A percentile compares a stretch with the other conserved stretches of the same genome.
Evolutionary conservation across 2,797 vertebrate genomes (phyloP).

Genomic region (Thalassophryne amazonica): DNA sequence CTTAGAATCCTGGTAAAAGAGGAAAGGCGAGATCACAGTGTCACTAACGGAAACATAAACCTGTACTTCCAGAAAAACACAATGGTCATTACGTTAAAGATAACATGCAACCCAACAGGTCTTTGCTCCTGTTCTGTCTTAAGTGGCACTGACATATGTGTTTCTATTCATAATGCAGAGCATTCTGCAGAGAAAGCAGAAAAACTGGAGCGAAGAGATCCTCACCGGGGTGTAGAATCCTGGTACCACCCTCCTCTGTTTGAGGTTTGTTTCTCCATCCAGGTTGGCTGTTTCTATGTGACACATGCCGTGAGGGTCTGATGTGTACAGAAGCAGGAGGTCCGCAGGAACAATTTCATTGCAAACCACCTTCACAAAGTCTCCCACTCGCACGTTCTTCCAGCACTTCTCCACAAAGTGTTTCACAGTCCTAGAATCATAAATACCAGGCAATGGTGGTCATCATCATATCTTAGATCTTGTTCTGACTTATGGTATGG

Average conservation of each 20-base stretch:
- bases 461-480: too few relatives aligned
- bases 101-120: constrained; percentile 3
- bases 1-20: constrained; percentile 66
- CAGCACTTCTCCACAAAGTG: constrained; percentile 82
- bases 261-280: constrained; percentile 95
- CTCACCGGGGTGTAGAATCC: constrained; percentile 79
- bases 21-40: neutral
- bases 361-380: constrained; percentile 86
- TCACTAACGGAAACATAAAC: constrained; percentile 4
- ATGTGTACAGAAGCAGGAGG: constrained; percentile 87
- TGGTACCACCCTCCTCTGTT: constrained; percentile 82
- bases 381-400: constrained; percentile 90
- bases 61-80: neutral
- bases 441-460: constrained; percentile 4
- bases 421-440: constrained; percentile 70
- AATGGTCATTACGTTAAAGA: neutral
- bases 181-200: neutral
- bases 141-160: neutral
- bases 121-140: neutral
- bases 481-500: too few relatives aligned
- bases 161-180: too few relatives aligned
- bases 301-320: constrained; percentile 85
- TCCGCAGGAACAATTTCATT: constrained; percentile 92
- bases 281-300: constrained; percentile 90
- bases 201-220: neutral